Percentiles rank a stretch among this genome's conserved stretches.
Conservation (phyloP, 2,888 invertebrate species). For the Calephelis perditalis region DNA sequence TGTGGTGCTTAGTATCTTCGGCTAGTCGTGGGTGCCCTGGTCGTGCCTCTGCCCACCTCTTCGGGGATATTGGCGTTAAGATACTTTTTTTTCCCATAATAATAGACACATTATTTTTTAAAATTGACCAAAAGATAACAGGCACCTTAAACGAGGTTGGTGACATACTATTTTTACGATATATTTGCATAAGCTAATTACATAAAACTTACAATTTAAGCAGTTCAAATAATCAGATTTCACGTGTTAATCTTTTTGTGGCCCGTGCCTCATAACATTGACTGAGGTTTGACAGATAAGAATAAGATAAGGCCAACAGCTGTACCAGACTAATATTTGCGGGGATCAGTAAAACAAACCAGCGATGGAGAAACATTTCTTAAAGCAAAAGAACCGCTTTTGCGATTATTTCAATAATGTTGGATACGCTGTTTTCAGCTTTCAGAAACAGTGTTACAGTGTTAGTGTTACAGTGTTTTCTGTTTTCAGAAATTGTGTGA, state of each 20-base stretch:
- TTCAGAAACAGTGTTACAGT: too few species aligned
- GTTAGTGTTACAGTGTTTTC: too few species aligned
- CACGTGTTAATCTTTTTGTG: constrained; percentile 34
- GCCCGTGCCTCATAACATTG: constrained; percentile 69
- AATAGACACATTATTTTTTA: too few species aligned
- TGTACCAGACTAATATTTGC: constrained; percentile 67
- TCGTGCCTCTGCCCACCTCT: too few species aligned
- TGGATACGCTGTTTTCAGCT: constrained; percentile 7
- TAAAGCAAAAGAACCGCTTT: constrained; percentile 38
- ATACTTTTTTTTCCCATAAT: too few species aligned
- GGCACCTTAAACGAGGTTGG: too few species aligned
- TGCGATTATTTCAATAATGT: constrained; percentile 17
- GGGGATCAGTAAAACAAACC: constrained; percentile 64
- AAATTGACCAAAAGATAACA: too few species aligned
- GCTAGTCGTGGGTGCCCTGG: too few species aligned
- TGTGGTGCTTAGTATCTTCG: too few species aligned
- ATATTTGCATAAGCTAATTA: not conserved
- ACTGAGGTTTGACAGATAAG: constrained; percentile 77
- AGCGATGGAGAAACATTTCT: constrained; percentile 6
- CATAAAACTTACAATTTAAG: constrained; percentile 10
- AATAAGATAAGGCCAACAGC: constrained; percentile 64
- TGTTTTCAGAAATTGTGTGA: too few species aligned
- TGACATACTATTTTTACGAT: constrained; percentile 1
- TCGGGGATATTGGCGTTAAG: too few species aligned
- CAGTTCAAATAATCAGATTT: constrained; percentile 15